Base-by-base conservation (phyloP, 2,888 invertebrate genomes). In the Conistra vaccinii region DNA sequence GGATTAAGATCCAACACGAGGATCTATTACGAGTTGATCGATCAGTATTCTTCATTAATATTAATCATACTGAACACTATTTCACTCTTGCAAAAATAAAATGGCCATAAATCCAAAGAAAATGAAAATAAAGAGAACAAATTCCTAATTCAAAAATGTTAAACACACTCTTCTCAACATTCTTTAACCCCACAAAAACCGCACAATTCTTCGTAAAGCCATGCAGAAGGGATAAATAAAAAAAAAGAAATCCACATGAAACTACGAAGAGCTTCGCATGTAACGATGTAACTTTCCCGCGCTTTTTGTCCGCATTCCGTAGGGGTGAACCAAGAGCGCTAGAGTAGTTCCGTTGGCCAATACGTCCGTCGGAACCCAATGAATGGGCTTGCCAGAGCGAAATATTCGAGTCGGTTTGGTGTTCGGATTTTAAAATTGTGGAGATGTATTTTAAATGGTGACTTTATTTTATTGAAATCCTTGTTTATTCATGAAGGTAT, bases 371-470 rank as follows among this genome's bases (percentile, higher is more conserved):
- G 71, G 84, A 84, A 76, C 76, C 73, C 76, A 74, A 86, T 84
- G 86, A 85, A 85, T 85, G 81, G 76, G 81, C 35, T 81, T 75
- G 76, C 81, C 65, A 58, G 80, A 84, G 84, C 81, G 86, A 84
- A 85, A 84, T 86, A 76, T 78, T 86, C 76, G 26, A 70, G 53
- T 83, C 73, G 68, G 85, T 81, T 72, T 72, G 81, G 76, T 39
- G 73, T 81, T 81, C 51, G 82, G 70, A 73, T 81, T 83, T 81
- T 68, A 62, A 81, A 83, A 83, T 61, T 48, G 73, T 61, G 85
- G 71, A 82, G 76, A 53, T 48, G 53, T 12, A 58, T 71, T 68
- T 66, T 73, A 53, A 60, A 32, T 63, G 12, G 35, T 2, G 17
- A 26, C 32, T 78, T 67, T 32, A 35, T 51, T 69, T 17, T 23